Conservation (phyloP, 2,113 vertebrate species). For the Lycocorax pyrrhopterus region DNA sequence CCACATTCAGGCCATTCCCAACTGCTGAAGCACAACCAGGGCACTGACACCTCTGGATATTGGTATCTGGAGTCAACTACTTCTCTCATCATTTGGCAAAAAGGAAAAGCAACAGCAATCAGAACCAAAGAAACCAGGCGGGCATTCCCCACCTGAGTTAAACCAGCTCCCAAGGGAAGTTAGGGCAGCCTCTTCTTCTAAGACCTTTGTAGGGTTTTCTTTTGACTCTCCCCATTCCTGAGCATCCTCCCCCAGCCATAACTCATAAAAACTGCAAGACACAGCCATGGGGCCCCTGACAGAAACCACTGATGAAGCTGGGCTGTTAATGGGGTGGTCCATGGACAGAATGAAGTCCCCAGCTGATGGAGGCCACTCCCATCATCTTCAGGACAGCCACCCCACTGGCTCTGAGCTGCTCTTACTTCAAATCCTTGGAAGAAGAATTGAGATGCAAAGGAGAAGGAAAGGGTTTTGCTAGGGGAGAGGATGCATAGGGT, state of each 20-base stretch:
- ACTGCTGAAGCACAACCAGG: not conserved
- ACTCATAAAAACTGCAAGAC: not conserved
- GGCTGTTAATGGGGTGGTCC: not conserved
- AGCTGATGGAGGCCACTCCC: not conserved
- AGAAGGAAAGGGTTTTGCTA: not conserved
- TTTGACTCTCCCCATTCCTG: rapidly evolving
- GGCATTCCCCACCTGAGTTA: not conserved
- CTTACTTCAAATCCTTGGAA: not conserved
- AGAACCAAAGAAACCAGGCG: not conserved
- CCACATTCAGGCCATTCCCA: not conserved
- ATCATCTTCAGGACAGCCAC: not conserved
- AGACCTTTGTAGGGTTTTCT: not conserved
- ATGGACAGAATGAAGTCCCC: not conserved
- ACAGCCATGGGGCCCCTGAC: not conserved
- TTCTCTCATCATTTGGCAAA: not conserved
- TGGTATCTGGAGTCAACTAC: not conserved
- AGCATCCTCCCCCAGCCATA: not conserved
- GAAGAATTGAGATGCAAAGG: not conserved
- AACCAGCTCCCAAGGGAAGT: not conserved
- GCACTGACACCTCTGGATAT: not conserved
- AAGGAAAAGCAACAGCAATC: not conserved
- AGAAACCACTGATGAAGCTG: not conserved
- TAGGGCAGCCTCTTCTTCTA: not conserved
- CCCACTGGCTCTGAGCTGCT: not conserved
- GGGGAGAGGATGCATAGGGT: not conserved